Percentiles rank a stretch among this genome's conserved stretches.
Conservation (phyloP, 2,113 vertebrate genomes). For the Talpa occidentalis region DNA sequence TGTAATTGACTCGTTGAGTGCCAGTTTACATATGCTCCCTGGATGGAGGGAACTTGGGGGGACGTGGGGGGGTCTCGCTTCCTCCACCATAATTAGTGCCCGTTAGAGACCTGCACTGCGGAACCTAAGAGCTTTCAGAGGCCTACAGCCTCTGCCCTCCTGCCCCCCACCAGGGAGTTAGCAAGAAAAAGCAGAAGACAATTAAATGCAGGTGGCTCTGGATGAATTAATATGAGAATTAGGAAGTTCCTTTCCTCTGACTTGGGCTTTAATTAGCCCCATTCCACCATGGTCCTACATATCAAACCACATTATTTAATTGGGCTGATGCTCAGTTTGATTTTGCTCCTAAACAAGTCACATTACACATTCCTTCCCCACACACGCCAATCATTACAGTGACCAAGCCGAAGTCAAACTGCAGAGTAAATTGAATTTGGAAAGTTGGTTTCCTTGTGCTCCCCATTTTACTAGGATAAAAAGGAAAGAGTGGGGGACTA, state of each 20-base stretch:
- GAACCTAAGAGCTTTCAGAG: slow-evolving; percentile 38
- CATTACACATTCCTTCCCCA: slow-evolving; percentile 50
- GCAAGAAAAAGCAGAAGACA: slow-evolving; percentile 46
- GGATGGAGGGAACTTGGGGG: slow-evolving; percentile 1
- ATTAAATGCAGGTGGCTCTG: slow-evolving; percentile 60
- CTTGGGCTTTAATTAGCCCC: slow-evolving; percentile 66
- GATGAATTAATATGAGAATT: slow-evolving; percentile 70
- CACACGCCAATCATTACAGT: not conserved
- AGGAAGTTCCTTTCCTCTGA: slow-evolving; percentile 62
- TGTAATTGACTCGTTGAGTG: not conserved
- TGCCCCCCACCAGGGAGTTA: not conserved
- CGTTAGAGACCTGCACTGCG: slow-evolving; percentile 7
- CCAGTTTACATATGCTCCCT: not conserved
- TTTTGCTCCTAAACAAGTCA: slow-evolving; percentile 42
- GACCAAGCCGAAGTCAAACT: slow-evolving; percentile 1
- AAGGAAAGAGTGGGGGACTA: not conserved
- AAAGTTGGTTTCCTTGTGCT: slow-evolving; percentile 15
- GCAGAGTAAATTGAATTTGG: not conserved
- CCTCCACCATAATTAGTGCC: slow-evolving; percentile 31
- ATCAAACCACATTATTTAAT: slow-evolving; percentile 66
- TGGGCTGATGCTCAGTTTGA: slow-evolving; percentile 56
- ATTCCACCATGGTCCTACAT: slow-evolving; percentile 43
- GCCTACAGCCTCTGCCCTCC: not conserved
- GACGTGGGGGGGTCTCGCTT: not conserved
- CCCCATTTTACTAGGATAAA: not conserved